Percentiles rank a stretch among this genome's conserved stretches.
Conservation (phyloP, 37 sponge, comb jelly and placozoan species). For the Chondrilla cf. caribensis region DNA sequence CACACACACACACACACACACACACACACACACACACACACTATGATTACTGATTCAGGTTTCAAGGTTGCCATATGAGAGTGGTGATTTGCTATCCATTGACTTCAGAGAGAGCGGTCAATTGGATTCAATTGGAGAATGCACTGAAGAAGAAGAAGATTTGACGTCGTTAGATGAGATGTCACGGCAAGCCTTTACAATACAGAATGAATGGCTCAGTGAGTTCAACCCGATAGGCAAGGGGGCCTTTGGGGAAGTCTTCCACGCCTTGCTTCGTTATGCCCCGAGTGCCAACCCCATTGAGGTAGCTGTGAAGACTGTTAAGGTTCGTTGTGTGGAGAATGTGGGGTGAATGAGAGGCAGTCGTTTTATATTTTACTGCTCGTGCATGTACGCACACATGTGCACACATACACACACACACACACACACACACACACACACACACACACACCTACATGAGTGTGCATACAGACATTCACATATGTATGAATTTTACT, state of each 20-base stretch:
- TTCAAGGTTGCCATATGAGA: too few species aligned
- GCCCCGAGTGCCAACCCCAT: neutral
- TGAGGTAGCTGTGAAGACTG: slow-evolving; percentile 8
- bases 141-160: too few species aligned
- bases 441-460: too few species aligned
- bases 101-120: too few species aligned
- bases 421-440: neutral
- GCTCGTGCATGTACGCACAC: neutral
- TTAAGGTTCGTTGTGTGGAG: neutral
- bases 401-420: neutral
- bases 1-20: too few species aligned
- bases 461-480: neutral
- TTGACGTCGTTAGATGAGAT: neutral
- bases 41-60: too few species aligned
- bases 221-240: neutral
- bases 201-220: neutral
- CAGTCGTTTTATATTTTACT: neutral
- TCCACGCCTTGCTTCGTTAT: neutral
- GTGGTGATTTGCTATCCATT: too few species aligned
- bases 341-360: neutral
- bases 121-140: too few species aligned
- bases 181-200: neutral
- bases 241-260: slow-evolving; percentile 1
- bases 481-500: neutral
- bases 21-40: too few species aligned